Evolutionary conservation across 2,888 invertebrate species (phyloP).

Genomic region (Theretra japonica): DNA sequence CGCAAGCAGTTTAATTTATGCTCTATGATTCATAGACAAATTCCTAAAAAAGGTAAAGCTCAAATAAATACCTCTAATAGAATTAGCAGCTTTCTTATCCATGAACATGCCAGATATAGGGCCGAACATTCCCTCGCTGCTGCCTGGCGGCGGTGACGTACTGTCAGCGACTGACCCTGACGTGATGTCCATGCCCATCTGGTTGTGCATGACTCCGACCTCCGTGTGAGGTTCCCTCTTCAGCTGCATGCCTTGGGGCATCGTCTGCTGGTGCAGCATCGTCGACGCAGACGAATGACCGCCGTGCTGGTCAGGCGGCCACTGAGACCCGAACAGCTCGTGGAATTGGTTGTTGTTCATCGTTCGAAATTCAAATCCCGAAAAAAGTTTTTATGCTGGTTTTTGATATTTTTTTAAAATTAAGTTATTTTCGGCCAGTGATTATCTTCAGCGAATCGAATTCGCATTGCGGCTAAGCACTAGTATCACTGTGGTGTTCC

Average conservation of each 20-base stretch:
- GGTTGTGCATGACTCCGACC: slow-evolving; percentile 68
- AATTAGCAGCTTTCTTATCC: slow-evolving; percentile 86
- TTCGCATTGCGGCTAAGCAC: slow-evolving; percentile 73
- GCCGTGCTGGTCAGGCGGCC: slow-evolving; percentile 81
- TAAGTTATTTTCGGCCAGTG: slow-evolving; percentile 72
- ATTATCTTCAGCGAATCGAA: slow-evolving; percentile 68
- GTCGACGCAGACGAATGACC: slow-evolving; percentile 78
- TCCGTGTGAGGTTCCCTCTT: slow-evolving; percentile 74
- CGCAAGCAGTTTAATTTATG: neutral
- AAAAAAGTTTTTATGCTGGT: slow-evolving; percentile 42
- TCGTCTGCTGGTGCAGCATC: slow-evolving; percentile 72
- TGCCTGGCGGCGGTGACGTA: slow-evolving; percentile 85
- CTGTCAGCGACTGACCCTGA: slow-evolving; percentile 84
- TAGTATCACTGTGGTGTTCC: slow-evolving; percentile 68
- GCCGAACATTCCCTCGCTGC: slow-evolving; percentile 76
- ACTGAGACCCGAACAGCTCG: slow-evolving; percentile 80
- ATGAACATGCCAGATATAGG: slow-evolving; percentile 80
- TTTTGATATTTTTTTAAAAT: slow-evolving; percentile 44
- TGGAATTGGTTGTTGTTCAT: slow-evolving; percentile 81
- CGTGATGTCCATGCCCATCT: slow-evolving; percentile 72
- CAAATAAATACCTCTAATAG: slow-evolving; percentile 85
- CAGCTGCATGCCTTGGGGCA: slow-evolving; percentile 69
- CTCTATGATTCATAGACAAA: neutral
- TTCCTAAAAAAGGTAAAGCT: slow-evolving; percentile 1
- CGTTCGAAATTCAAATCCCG: slow-evolving; percentile 53